Conservation (phyloP, 2,797 vertebrate genomes). For the Decapterus maruadsi region DNA sequence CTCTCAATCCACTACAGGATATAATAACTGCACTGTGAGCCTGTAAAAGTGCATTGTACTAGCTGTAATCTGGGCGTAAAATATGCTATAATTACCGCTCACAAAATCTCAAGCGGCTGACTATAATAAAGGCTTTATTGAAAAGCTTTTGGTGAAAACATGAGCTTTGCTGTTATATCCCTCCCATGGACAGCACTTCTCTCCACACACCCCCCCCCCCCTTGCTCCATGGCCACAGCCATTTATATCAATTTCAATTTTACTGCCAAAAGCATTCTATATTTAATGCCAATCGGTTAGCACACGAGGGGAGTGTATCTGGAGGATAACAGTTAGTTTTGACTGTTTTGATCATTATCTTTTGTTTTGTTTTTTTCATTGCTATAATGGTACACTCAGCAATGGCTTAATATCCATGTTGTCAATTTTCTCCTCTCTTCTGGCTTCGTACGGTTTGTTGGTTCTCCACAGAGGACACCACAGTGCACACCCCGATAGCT, state of each 20-base stretch:
- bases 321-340: background rate
- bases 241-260: background rate
- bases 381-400: background rate
- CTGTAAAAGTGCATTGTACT: conserved; percentile 18
- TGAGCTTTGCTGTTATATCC: conserved; percentile 1
- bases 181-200: conserved; percentile 4
- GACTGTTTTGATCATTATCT: background rate
- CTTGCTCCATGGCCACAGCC: background rate
- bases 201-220: too few species aligned
- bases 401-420: background rate
- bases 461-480: conserved; percentile 10
- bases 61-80: conserved; percentile 20
- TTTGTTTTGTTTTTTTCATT: background rate
- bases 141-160: conserved; percentile 35
- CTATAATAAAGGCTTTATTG: conserved; percentile 42
- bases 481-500: background rate
- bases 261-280: background rate
- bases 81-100: conserved; percentile 36
- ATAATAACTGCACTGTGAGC: conserved; percentile 7
- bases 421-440: background rate
- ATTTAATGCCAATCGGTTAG: background rate
- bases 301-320: background rate
- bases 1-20: conserved; percentile 2
- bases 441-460: background rate
- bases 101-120: conserved; percentile 37